A percentile compares a stretch with the other conserved stretches of the same genome.
phyloP scores from a whole-genome alignment of 2,113 vertebrate species.

The Colossoma macropomum region DNA sequence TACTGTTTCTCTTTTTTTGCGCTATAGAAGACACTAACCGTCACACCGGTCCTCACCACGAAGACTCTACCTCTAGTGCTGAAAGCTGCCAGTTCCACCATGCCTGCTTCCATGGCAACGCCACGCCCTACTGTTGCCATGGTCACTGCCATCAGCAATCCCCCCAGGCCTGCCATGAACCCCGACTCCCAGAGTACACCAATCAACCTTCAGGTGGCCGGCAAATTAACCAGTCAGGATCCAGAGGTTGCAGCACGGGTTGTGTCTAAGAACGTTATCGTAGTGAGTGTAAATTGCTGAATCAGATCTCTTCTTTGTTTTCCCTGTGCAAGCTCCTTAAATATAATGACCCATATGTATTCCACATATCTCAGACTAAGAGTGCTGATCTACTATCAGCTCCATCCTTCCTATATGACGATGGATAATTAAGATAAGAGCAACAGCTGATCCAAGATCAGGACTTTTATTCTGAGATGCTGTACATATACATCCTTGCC shows the following conservation, averaged over 20 bases:
- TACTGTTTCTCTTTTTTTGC: background rate
- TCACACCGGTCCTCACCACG: constrained; percentile 94
- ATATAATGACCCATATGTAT: background rate
- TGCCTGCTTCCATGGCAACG: constrained; percentile 89
- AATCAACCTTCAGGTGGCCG: constrained; percentile 95
- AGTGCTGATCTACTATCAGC: background rate
- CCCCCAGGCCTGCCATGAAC: constrained; percentile 86
- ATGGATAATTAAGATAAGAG: background rate
- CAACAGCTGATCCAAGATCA: background rate
- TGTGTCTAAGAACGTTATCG: constrained; percentile 94
- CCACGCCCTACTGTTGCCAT: constrained; percentile 94
- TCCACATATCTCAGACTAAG: background rate
- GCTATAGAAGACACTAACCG: constrained; percentile 89
- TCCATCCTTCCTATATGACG: background rate
- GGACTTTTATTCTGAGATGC: background rate
- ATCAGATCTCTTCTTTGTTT: background rate
- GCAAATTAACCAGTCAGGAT: constrained; percentile 90
- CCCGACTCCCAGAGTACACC: constrained; percentile 89
- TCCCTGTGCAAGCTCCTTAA: background rate
- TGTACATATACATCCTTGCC: background rate
- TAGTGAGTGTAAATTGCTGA: constrained; percentile 81
- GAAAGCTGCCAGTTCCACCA: constrained; percentile 92
- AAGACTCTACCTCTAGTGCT: constrained; percentile 99
- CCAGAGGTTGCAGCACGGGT: constrained; percentile 88
- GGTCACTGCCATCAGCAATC: constrained; percentile 94